Base-by-base conservation (phyloP, 2,797 vertebrate species). In the Molossus molossus region DNA sequence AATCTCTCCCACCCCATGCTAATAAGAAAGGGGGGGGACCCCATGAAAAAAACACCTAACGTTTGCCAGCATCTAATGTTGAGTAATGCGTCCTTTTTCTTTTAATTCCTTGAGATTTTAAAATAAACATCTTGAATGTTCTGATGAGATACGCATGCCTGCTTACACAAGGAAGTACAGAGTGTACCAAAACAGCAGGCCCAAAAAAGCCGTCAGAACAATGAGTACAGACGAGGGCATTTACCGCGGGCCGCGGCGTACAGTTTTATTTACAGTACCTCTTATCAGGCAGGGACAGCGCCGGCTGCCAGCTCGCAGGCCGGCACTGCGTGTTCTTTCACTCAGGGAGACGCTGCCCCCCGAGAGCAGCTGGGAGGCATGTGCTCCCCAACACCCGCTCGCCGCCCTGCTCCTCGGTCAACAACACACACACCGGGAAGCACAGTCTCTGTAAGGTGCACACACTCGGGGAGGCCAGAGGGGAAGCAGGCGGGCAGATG, bases 211-310 rank as follows among this genome's bases (percentile, higher is more conserved):
- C 98, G 98, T 99, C 99, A 99, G 99, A 99, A 99, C 99, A 99
- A 99, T 99, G 99, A 99, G 99, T 99, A 98, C 99, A 99, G 99
- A 99, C 99, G 97, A 96, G 85, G 98, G 98, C 98, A 98, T 98
- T 98, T 98, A 98, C 99, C 99, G 99, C 98, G 98, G 98, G 98
- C 98, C 98, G 98, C 98, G 98, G 99, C 98, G 98, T 99, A 99
- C 99, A 99, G 99, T 99, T 99, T 99, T 99, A 99, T 99, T 99
- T 99, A 99, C 99, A 99, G 99, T 98, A 98, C 98, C 99, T 99
- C 99, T 99, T 99, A 99, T 99, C 99, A 99, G 99, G 97, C 98
- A 97, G 98, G 98, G 99, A 99, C 99, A 99, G 99, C 97, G 98
- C 98, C 98, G 98, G 97, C 99, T 99, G 99, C 99, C 99, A 99